phyloP scores from a whole-genome alignment of 2,113 vertebrate species.

The Syrmaticus mikado region DNA sequence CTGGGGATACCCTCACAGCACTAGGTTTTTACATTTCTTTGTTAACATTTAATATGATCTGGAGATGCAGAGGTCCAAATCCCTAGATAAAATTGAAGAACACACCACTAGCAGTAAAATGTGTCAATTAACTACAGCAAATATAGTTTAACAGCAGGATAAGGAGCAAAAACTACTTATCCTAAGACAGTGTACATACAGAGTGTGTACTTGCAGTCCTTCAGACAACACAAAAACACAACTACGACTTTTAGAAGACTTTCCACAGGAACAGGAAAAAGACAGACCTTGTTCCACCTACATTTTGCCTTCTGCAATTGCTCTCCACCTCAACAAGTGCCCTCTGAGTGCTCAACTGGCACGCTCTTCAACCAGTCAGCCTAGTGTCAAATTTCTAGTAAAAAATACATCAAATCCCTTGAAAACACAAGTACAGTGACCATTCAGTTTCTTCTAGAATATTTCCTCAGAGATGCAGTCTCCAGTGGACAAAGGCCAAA shows the following conservation, averaged over 20 bases:
- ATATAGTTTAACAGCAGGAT: not conserved
- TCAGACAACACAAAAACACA: not conserved
- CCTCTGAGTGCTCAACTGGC: not conserved
- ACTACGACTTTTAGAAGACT: not conserved
- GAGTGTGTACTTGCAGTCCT: not conserved
- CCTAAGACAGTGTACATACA: not conserved
- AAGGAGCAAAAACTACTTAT: not conserved
- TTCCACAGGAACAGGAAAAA: not conserved
- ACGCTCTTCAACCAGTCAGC: not conserved
- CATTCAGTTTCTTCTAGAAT: not conserved
- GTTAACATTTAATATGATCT: not conserved
- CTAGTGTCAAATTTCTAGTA: not conserved
- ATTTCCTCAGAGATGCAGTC: not conserved
- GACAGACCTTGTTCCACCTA: not conserved
- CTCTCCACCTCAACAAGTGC: not conserved
- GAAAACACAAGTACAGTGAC: not conserved
- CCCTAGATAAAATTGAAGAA: not conserved
- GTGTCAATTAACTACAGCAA: not conserved
- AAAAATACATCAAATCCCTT: not conserved
- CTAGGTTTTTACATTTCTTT: not conserved
- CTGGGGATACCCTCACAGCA: not conserved
- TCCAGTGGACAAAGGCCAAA: not conserved
- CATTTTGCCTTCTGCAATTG: not conserved
- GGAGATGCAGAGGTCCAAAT: fast-evolving
- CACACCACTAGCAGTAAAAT: not conserved